Percentiles rank a stretch among this genome's conserved stretches.
phyloP scores from a whole-genome alignment of 2,888 invertebrate species.

The Andrena chrysosceles region DNA sequence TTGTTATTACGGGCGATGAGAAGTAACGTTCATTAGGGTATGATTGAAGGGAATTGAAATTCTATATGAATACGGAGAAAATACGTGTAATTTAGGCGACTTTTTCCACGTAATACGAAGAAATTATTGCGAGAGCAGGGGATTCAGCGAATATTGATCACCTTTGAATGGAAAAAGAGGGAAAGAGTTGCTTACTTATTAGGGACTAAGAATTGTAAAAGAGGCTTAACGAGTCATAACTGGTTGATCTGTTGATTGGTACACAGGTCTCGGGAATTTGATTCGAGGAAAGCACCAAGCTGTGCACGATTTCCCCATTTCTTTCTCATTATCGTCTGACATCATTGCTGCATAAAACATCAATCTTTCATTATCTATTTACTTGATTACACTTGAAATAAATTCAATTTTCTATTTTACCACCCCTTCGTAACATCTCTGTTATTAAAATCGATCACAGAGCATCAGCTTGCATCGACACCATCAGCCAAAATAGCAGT shows the following conservation, averaged over 20 bases:
- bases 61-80: not conserved
- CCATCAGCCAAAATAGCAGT: too few relatives aligned
- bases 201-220: slow-evolving; percentile 39
- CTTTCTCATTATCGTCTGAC: not conserved
- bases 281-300: not conserved
- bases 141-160: slow-evolving; percentile 27
- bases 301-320: not conserved
- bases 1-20: slow-evolving; percentile 6
- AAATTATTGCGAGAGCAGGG: slow-evolving; percentile 3
- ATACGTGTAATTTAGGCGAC: slow-evolving; percentile 24
- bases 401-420: not conserved
- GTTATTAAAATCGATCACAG: too few relatives aligned
- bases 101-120: not conserved
- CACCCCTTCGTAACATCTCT: too few relatives aligned
- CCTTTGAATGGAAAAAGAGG: slow-evolving; percentile 31
- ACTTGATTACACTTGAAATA: not conserved
- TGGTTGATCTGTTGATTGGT: slow-evolving; percentile 36
- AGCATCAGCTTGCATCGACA: too few relatives aligned
- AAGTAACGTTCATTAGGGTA: slow-evolving; percentile 11
- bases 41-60: slow-evolving; percentile 9
- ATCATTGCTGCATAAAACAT: not conserved
- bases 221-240: slow-evolving; percentile 50
- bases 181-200: slow-evolving; percentile 36
- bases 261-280: slow-evolving; percentile 17
- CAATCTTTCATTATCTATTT: not conserved